Evolutionary conservation across 2,888 invertebrate species (phyloP).

Genomic region (Alloscopus bannaensis): DNA sequence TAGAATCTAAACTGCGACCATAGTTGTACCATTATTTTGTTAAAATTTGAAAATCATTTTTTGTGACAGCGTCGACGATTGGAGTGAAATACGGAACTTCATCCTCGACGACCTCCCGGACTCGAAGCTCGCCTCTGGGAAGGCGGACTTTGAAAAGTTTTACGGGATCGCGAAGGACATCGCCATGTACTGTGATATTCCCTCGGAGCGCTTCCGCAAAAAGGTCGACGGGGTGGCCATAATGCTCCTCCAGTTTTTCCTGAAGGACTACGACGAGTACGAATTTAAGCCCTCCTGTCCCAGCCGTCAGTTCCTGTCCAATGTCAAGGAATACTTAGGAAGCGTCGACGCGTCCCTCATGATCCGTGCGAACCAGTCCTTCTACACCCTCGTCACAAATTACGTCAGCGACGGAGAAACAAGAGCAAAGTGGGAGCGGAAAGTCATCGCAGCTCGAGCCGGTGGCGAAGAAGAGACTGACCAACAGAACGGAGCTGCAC

Average conservation of each 20-base stretch:
- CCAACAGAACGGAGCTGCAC: no score
- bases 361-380: slow-evolving; percentile 46
- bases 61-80: slow-evolving; percentile 40
- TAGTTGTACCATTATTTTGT: no score
- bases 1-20: background rate
- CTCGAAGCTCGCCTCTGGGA: slow-evolving; percentile 30
- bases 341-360: slow-evolving; percentile 53
- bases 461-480: slow-evolving; percentile 31
- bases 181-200: slow-evolving; percentile 50
- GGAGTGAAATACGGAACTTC: slow-evolving; percentile 51
- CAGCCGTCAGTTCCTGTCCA: slow-evolving; percentile 45
- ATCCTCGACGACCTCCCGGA: slow-evolving; percentile 45
- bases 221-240: slow-evolving; percentile 52
- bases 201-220: slow-evolving; percentile 27
- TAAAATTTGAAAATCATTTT: background rate
- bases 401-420: slow-evolving; percentile 48
- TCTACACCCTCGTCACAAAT: slow-evolving; percentile 40
- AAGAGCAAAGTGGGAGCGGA: slow-evolving; percentile 37
- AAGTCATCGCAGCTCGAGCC: slow-evolving; percentile 15
- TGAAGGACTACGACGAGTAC: slow-evolving; percentile 52
- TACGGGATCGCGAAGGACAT: slow-evolving; percentile 59
- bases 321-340: slow-evolving; percentile 60
- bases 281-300: slow-evolving; percentile 52
- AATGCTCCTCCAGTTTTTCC: slow-evolving; percentile 45
- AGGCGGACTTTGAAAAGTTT: slow-evolving; percentile 58